Base-by-base conservation (phyloP, 1,140 invertebrate species). In the Antheraea pernyi region DNA sequence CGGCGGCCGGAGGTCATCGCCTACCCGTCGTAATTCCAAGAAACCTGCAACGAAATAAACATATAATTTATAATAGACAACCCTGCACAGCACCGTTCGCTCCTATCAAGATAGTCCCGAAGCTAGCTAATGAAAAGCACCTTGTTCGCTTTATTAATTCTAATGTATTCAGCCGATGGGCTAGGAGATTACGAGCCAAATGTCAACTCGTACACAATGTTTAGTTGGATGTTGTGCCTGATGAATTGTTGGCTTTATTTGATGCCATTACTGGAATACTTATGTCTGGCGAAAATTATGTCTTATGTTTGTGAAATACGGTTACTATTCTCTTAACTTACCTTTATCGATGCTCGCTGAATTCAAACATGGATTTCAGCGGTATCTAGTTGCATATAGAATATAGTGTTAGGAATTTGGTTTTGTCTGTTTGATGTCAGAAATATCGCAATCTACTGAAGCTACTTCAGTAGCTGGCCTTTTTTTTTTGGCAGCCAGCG, bases 141-240 rank as follows among this genome's bases (percentile, higher is more conserved):
- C 80, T 80, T 82, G 84, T 81, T 81, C 74, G 75, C 82, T 87
- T 89, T 89, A 89, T 88, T 88, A 89, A 87, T 79, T 74, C 79
- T 89, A 89, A 89, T 89, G 85, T 89, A 89, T 89, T 78, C 87
- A 82, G 77, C 46, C 68, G 85, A 86, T 89, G 75, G 74, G 77
- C 79, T 84, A 84, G 79, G 63, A 68, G 87, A 89, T 89, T 83
- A 77, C 67, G 68, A 68, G 79, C 76, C 77, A 87, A 89, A 88
- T 88, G 85, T 88, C 85, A 88, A 66, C 72, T 70, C 73, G 68
- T 73, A 75, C 74, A 72, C 75, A 76, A 59, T 70, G 69, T 68
- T 68, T 39, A 59, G 30, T 19, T 39, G 68, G 46, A 59, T 61
- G 58, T 60, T 59, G 30, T 30, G 48, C 53, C n/a, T 74, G 68